Evolutionary conservation across 2,797 vertebrate species (phyloP), one percentile per base, ranked within the genome.

Genomic region (Garrulus glandarius): DNA sequence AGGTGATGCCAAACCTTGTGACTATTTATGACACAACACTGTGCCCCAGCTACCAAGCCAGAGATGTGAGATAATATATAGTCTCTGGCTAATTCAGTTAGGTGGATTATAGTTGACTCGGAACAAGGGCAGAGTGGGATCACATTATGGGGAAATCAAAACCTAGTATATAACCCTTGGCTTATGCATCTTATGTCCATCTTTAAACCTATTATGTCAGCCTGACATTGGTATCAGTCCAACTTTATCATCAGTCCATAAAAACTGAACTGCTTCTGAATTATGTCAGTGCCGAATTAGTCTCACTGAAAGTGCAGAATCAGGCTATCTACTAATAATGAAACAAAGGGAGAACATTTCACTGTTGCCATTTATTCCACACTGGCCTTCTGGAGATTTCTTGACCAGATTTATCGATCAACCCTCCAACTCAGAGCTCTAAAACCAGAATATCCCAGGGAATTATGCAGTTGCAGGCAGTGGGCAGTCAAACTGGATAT

Each of bases 281-380:
- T 92, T 87, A 89, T 60, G 30, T 64, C 56, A 75, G 1, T 71
- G 67, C 26, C 0, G 0, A 89, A 79, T 69, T 69, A 50, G 29
- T 92, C 78, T 78, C 55, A 61, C 43, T 69, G 47, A 79, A 91
- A 89, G 84, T 74, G 74, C 81, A 93, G 60, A 87, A 95, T 92
- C 75, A 71, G 81, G 26, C 22, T 30, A 44, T 30, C 49, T 77
- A 46, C 23, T 47, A 68, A 55, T 64, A 87, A 69, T 16, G 44
- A 93, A 96, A 68, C 23, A 77, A 78, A 81, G 26, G 13, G 16
- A 80, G 44, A 84, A 67, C 27, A 64, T 82, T 59, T 60, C 52
- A 36, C 55, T 60, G 29, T 43, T 70, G 44, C 47, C 95, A 27
- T 94, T 82, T 93, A 60, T 89, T 93, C 64, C 36, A 55, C 11